Conservation (phyloP, 2,888 invertebrate species). For the Candidula unifasciata region DNA sequence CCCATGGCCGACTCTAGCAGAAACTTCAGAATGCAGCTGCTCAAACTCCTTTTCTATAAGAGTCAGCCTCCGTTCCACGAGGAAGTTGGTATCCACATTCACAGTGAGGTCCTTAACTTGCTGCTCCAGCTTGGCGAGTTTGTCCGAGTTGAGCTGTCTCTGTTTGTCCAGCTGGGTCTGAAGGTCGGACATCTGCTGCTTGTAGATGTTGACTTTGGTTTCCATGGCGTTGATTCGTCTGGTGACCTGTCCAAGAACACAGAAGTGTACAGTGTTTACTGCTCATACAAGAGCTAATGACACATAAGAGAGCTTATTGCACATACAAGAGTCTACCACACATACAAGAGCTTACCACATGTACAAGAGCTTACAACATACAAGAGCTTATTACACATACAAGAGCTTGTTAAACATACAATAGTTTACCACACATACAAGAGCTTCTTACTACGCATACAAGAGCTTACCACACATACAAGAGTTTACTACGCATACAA, state of each 20-base stretch:
- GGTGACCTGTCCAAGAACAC: constrained; percentile 35
- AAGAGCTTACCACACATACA: too few species aligned
- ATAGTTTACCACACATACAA: too few species aligned
- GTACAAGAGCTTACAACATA: too few species aligned
- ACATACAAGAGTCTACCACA: too few species aligned
- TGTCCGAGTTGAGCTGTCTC: constrained; percentile 49
- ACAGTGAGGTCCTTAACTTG: constrained; percentile 8
- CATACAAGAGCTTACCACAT: too few species aligned
- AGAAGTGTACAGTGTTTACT: too few species aligned
- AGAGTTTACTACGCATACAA: too few species aligned
- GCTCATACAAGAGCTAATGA: too few species aligned
- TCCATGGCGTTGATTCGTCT: constrained; percentile 56
- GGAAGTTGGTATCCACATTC: constrained; percentile 24
- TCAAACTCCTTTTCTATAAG: constrained; percentile 38
- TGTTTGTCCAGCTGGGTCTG: constrained; percentile 55
- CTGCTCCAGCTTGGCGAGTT: constrained; percentile 47
- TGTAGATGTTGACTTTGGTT: constrained; percentile 56
- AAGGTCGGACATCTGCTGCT: constrained; percentile 55
- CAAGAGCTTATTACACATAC: too few species aligned
- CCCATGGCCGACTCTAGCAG: neutral
- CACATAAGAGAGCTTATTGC: too few species aligned
- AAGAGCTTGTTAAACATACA: too few species aligned
- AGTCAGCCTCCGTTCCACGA: constrained; percentile 31
- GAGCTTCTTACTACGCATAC: too few species aligned
- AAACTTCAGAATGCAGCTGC: constrained; percentile 17